Base-by-base conservation (phyloP, 2,113 vertebrate genomes). In the Regulus satrapa region DNA sequence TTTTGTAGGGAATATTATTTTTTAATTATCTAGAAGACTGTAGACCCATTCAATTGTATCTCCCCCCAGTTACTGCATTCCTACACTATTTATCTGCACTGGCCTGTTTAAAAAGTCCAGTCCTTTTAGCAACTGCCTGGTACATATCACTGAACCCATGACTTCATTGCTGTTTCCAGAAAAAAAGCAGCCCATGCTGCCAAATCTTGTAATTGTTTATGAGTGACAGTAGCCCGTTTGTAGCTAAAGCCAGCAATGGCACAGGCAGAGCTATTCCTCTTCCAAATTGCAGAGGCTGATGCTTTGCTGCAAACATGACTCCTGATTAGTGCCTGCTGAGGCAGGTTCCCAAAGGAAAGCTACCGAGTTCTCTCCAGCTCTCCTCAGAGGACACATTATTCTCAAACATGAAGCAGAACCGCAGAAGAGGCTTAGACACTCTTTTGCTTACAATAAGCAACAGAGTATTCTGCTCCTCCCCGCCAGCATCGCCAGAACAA, bases 151-250 rank as follows among this genome's bases (percentile, higher is more conserved):
- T 68, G 55, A 74, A 58, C 69, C 83, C 84, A 68, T 96, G 74
- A 96, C 72, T 95, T 92, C 83, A 80, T 78, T 92, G 78, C 61
- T 96, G 71, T 58, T 92, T 90, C 82, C 67, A 96, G 91, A 88
- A 96, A 83, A 94, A 94, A 45, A 51, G 71, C 66, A 52, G 74
- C 41, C 43, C 78, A 64, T 46, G 90, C 85, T 95, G 95, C 94
- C 95, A 96, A 91, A 92, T 92, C 91, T 93, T 91, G 85, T 43
- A 69, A 94, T 86, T 96, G 92, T 94, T 97, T 88, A 94, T 92
- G 88, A 94, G 59, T 32, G 59, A 94, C 92, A 96, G 85, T 86
- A 90, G 95, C 59, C 59, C 58, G 85, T 79, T 94, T 95, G 94
- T 93, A 88, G 75, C 72, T 85, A 76, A 61, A 62, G 95, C 82